Conservation (phyloP, 2,113 vertebrate genomes). For the Poecile atricapillus region DNA sequence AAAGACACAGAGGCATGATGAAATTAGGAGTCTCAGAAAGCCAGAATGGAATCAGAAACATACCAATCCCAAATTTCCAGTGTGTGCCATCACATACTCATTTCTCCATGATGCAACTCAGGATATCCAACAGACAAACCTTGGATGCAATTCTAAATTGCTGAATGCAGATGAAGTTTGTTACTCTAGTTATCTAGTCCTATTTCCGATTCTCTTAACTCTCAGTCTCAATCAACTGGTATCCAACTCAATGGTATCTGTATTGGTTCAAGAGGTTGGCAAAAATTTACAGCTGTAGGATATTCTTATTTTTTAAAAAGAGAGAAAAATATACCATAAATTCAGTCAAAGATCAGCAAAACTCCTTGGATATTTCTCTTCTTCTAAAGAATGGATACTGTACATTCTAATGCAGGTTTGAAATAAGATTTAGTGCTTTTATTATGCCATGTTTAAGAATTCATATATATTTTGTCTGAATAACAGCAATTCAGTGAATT, state of each 20-base stretch:
- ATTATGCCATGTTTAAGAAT: neutral
- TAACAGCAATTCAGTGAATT: neutral
- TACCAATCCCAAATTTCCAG: neutral
- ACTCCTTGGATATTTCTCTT: neutral
- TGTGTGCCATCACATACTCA: neutral
- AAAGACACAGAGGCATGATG: neutral
- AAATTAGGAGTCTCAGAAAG: neutral
- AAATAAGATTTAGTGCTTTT: neutral
- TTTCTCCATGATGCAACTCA: neutral
- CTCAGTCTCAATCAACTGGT: neutral
- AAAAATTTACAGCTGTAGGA: neutral
- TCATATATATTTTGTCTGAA: neutral
- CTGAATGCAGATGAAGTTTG: neutral
- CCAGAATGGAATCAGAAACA: neutral
- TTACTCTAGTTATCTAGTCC: neutral
- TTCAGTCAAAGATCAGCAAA: neutral
- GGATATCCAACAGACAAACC: neutral
- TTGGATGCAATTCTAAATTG: neutral
- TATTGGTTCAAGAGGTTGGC: rapidly evolving
- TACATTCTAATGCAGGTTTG: neutral
- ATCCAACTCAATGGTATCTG: neutral
- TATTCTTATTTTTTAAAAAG: neutral
- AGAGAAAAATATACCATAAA: neutral
- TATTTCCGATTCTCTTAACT: neutral
- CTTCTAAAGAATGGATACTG: neutral